A percentile compares a stretch with the other conserved stretches of the same genome.
Evolutionary conservation across 2,797 vertebrate genomes (phyloP).

Genomic region (Takifugu rubripes): DNA sequence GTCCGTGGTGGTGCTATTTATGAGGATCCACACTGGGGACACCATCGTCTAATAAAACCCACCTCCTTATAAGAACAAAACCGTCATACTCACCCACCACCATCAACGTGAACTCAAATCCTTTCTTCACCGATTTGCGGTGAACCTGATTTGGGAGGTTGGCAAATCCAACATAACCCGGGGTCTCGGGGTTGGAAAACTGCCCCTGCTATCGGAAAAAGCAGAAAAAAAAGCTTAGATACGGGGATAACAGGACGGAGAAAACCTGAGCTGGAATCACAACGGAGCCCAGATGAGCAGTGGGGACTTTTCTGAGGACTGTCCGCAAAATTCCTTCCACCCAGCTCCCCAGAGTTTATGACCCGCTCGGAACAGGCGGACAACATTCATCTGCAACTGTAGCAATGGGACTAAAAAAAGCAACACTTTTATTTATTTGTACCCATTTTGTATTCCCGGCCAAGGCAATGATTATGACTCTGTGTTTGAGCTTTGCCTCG

Average conservation of each 20-base stretch:
- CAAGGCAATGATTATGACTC: conserved; percentile 24
- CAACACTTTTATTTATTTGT: conserved; percentile 4
- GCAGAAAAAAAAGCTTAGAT: background rate
- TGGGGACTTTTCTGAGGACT: conserved; percentile 12
- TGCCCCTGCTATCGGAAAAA: conserved; percentile 75
- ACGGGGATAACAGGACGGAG: conserved; percentile 2
- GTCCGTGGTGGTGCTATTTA: conserved; percentile 1
- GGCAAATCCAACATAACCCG: conserved; percentile 96
- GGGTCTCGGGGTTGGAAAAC: conserved; percentile 95
- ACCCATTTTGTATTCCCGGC: background rate
- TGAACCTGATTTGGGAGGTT: conserved; percentile 99
- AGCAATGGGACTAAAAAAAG: conserved; percentile 1
- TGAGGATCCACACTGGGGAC: background rate
- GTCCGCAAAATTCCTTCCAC: conserved; percentile 33
- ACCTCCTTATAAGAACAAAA: background rate
- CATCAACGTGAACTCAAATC: conserved; percentile 98
- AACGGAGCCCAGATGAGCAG: background rate
- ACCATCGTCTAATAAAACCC: background rate
- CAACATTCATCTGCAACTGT: background rate
- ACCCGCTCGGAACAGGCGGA: conserved; percentile 3
- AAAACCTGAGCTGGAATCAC: background rate
- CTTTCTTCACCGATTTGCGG: conserved; percentile 97
- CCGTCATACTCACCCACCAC: conserved; percentile 88
- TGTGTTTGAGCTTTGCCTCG: conserved; percentile 16
- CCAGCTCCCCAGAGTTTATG: conserved; percentile 36